phyloP scores from a whole-genome alignment of 2,113 vertebrate genomes.

The Corydoras maculifer region DNA sequence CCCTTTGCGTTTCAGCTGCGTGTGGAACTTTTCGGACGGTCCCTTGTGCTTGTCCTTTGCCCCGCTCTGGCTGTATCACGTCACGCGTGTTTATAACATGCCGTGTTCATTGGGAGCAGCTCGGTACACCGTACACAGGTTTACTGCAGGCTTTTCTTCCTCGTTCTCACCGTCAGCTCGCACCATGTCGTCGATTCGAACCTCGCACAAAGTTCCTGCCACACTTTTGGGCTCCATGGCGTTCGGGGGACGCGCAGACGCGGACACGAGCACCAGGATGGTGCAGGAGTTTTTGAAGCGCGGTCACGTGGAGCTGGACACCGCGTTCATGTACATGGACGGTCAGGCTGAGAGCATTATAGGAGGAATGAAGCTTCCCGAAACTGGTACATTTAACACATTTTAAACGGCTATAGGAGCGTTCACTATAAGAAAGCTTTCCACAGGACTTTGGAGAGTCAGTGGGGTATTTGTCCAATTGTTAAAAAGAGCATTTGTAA shows the following conservation, averaged over 20 bases:
- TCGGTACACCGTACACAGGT: conserved; percentile 12
- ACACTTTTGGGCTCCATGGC: conserved; percentile 83
- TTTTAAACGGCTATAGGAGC: too few relatives aligned
- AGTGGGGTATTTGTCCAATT: too few relatives aligned
- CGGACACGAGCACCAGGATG: conserved; percentile 60
- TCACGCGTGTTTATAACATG: conserved; percentile 46
- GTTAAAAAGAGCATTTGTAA: too few relatives aligned
- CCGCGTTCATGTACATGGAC: conserved; percentile 78
- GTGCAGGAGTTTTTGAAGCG: conserved; percentile 69
- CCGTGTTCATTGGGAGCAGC: conserved; percentile 8
- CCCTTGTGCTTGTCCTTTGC: conserved; percentile 46
- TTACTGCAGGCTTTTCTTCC: neutral
- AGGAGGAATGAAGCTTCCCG: conserved; percentile 68
- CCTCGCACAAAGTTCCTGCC: conserved; percentile 46
- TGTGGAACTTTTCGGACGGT: conserved; percentile 47
- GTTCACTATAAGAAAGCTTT: too few relatives aligned
- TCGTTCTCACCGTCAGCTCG: neutral
- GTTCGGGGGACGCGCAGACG: conserved; percentile 75
- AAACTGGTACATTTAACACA: conserved; percentile 50
- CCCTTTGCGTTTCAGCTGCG: neutral
- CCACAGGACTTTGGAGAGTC: too few relatives aligned
- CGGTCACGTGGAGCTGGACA: conserved; percentile 74
- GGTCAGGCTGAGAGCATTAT: conserved; percentile 80
- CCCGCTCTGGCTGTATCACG: conserved; percentile 13
- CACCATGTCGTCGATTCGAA: conserved; percentile 55